Conservation (phyloP, 2,113 vertebrate species). For the Bos indicus region DNA sequence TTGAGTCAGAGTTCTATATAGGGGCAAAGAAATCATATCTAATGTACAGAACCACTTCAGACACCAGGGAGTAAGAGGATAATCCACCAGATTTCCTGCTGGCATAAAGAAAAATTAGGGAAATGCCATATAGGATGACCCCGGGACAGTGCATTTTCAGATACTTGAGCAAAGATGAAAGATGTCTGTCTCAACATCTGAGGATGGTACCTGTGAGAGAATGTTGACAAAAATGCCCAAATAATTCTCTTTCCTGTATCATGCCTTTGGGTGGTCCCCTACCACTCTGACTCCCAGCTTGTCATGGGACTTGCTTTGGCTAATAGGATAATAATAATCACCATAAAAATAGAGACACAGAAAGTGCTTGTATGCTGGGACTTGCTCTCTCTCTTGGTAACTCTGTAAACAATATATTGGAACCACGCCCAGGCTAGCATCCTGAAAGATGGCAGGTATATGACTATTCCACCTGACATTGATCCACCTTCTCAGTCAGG, state of each 20-base stretch:
- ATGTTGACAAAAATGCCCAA: neutral
- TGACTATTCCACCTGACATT: neutral
- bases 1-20: neutral
- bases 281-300: neutral
- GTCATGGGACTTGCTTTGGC: neutral
- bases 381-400: neutral
- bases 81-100: neutral
- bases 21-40: neutral
- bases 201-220: neutral
- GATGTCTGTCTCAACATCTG: neutral
- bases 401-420: neutral
- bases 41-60: neutral
- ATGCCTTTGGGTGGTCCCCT: neutral
- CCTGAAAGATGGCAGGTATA: neutral
- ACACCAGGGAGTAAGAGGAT: neutral
- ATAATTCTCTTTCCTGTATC: neutral
- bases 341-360: neutral
- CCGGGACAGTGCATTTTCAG: neutral
- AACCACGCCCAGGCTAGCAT: neutral
- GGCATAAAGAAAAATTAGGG: neutral
- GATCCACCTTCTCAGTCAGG: neutral
- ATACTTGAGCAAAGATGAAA: neutral
- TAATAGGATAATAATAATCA: neutral
- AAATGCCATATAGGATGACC: neutral
- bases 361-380: rapidly evolving